Conservation (phyloP, 2,797 vertebrate genomes). For the Arrhamphus sclerolepis region DNA sequence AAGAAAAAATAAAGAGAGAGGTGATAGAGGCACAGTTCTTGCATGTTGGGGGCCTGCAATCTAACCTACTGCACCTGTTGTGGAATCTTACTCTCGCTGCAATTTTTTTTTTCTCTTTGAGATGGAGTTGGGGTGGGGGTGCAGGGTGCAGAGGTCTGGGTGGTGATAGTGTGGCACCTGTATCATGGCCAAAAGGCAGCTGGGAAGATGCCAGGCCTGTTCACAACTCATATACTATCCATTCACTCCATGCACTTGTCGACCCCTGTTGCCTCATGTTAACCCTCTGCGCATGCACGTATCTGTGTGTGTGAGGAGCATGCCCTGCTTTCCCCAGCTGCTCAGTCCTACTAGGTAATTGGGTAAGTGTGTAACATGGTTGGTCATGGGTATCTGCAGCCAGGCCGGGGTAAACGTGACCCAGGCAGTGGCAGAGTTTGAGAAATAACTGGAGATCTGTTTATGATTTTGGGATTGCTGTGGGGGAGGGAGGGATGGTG, state of each 20-base stretch:
- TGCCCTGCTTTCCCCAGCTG: slow-evolving; percentile 32
- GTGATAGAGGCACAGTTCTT: slow-evolving; percentile 69
- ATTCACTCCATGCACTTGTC: slow-evolving; percentile 50
- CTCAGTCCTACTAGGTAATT: slow-evolving; percentile 62
- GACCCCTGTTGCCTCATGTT: slow-evolving; percentile 55
- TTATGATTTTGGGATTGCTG: slow-evolving; percentile 54
- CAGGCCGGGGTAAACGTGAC: slow-evolving; percentile 57
- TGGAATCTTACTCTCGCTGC: slow-evolving; percentile 67
- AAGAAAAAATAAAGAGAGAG: slow-evolving; percentile 34
- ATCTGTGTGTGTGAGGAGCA: slow-evolving; percentile 15
- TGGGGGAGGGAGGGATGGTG: slow-evolving; percentile 4
- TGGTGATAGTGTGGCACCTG: slow-evolving; percentile 74
- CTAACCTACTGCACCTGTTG: slow-evolving; percentile 85
- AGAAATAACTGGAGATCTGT: slow-evolving; percentile 58
- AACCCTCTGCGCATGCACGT: slow-evolving; percentile 32
- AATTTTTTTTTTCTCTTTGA: slow-evolving; percentile 48
- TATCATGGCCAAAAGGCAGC: slow-evolving; percentile 62
- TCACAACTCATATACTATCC: slow-evolving; percentile 51
- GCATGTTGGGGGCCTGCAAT: slow-evolving; percentile 72
- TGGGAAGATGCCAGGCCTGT: slow-evolving; percentile 54
- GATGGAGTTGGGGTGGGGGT: not conserved
- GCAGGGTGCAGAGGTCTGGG: slow-evolving; percentile 13
- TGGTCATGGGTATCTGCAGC: slow-evolving; percentile 75
- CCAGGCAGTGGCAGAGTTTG: slow-evolving; percentile 45
- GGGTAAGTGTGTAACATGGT: slow-evolving; percentile 74